Evolutionary conservation across 1,140 invertebrate species (phyloP), one percentile per base, ranked within the genome.

Genomic region (Drosophila burlai): DNA sequence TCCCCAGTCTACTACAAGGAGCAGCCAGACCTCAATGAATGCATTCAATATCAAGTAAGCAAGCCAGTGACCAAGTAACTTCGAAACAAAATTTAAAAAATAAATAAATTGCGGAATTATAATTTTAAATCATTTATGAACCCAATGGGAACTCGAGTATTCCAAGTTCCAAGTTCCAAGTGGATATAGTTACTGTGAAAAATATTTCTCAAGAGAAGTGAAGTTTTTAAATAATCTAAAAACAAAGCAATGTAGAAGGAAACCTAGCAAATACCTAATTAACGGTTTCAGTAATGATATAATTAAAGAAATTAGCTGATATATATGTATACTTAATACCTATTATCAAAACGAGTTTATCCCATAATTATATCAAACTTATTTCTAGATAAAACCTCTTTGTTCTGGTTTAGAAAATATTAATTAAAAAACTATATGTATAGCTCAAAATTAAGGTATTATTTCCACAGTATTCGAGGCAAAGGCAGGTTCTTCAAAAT

Each of bases 31-130:
- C 75, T 93, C 66, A 93, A 93, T 81, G 92, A 93, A 71, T 89
- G 87, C 78, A 92, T 93, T 91, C 92, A 93, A 93, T 93, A 93
- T 76, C 92, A 93, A 93, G 92, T 93, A 93, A 93, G 92, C 76
- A 42, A 78, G 16, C 15, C 31, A 57, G 34, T 60, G 49, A 62
- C 45, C 11, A 42, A 26, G 9, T 46, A 46, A 50, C 24, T 57
- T 29, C 10, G 16, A 29, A 42, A 21, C 6, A 1, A 55, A 2
- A 40, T 3, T 45, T 8, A 16, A 10, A 24, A 38, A 10, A 38
- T 16, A 2, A 38, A 9, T n/a, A 38, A 34, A 55, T 50, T 3
- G 3, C 50, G 52, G 8, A 24, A 38, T 10, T 2, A 26, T 21
- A 62, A 16, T 68, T 47, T 7, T 18, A 38, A 50, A 40, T n/a